Evolutionary conservation across 2,888 invertebrate species (phyloP).

Genomic region (Acronicta aceris): DNA sequence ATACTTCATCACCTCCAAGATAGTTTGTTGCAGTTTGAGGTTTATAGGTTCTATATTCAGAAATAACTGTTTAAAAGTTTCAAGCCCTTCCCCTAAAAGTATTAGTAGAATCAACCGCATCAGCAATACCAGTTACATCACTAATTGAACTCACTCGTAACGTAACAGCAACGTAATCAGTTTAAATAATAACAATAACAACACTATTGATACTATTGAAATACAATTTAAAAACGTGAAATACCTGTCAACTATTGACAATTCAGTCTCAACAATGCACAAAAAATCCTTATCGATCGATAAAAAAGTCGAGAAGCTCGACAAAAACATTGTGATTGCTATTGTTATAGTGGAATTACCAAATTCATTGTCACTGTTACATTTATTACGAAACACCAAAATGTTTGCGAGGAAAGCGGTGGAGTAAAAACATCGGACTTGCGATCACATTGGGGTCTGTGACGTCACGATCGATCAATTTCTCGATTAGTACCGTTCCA

Average conservation of each 20-base stretch:
- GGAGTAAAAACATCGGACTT: slow-evolving; percentile 53
- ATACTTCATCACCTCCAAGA: too few species aligned
- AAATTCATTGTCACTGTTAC: slow-evolving; percentile 64
- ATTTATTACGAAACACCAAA: slow-evolving; percentile 66
- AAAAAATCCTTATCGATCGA: slow-evolving; percentile 27
- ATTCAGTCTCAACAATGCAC: slow-evolving; percentile 13
- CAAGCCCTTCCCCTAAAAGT: too few species aligned
- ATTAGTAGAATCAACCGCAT: neutral
- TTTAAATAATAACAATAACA: slow-evolving; percentile 21
- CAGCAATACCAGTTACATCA: slow-evolving; percentile 5
- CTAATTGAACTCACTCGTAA: slow-evolving; percentile 12
- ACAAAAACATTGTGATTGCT: slow-evolving; percentile 33
- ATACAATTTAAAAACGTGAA: slow-evolving; percentile 31
- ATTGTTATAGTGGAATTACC: slow-evolving; percentile 52
- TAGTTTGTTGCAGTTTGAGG: neutral
- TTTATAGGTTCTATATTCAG: too few species aligned
- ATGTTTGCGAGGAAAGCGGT: slow-evolving; percentile 70
- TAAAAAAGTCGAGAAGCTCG: slow-evolving; percentile 23
- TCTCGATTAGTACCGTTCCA: slow-evolving; percentile 62
- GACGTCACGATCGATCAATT: slow-evolving; percentile 64
- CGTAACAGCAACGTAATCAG: slow-evolving; percentile 19
- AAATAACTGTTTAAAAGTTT: too few species aligned
- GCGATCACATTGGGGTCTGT: slow-evolving; percentile 40
- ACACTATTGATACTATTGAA: slow-evolving; percentile 29
- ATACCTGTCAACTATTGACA: slow-evolving; percentile 33